These are phyloP conservation scores for Zygogramma bicolorata DNA, from an alignment of 2,888 invertebrate genomes.

Conservation along the genomic window DNA sequence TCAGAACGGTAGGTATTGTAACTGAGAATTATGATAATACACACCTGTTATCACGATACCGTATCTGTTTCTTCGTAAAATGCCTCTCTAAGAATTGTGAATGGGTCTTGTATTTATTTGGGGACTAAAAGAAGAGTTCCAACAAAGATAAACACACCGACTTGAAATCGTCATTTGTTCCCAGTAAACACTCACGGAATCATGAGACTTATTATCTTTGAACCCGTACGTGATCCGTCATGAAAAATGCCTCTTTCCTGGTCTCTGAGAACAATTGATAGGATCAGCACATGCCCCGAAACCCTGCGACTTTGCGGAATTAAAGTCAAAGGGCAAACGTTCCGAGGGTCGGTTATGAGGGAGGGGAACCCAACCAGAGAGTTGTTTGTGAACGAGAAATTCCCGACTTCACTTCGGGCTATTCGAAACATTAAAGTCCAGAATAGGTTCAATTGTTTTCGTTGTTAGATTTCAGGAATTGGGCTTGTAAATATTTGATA, in stretches of 20 bases:
- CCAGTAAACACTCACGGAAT: no score
- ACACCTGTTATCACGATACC: no score
- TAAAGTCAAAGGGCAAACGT: conserved; percentile 4
- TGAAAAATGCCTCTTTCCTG: background rate
- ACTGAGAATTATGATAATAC: no score
- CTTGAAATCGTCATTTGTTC: no score
- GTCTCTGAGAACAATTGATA: background rate
- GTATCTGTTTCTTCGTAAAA: no score
- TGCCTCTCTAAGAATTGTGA: no score
- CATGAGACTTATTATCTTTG: background rate
- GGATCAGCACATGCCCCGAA: background rate
- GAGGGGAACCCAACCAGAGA: conserved; percentile 7
- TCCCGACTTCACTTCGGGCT: conserved; percentile 24
- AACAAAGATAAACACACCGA: no score
- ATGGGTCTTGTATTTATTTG: no score
- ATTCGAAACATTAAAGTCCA: conserved; percentile 27
- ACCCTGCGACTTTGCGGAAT: background rate
- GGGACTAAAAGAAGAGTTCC: no score
- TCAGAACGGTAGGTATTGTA: no score
- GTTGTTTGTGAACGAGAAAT: conserved; percentile 28
- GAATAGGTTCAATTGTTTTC: conserved; percentile 29
- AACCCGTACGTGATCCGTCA: background rate
- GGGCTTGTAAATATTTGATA: background rate
- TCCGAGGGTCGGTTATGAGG: background rate
- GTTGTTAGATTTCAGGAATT: background rate